Evolutionary conservation across 2,113 vertebrate species (phyloP), one percentile per base, ranked within the genome.

Genomic region (Melanostigma gelatinosum): DNA sequence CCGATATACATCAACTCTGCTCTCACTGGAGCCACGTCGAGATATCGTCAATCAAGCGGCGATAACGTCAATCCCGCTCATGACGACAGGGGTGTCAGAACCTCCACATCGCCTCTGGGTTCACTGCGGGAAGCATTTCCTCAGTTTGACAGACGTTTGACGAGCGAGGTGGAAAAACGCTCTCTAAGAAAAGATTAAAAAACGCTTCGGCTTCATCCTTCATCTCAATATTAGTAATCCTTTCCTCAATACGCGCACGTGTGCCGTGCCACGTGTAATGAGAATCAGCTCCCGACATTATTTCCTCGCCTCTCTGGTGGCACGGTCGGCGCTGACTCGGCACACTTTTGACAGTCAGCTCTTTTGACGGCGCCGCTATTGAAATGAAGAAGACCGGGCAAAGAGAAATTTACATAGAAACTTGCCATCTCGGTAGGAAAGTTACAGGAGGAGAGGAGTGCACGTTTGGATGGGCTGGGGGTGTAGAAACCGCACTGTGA

Each of bases 351-450:
- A 80, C 81, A 82, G 82, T 89, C 84, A 72, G 83, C 90, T 85
- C 63, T 86, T 86, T 86, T 87, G 83, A 88, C 78, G 5, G 73
- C 0, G 58, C 70, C 46, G 70, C 74, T 81, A 81, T 84, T 83
- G 86, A 89, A 89, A 93, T 87, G 65, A 76, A 87, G 77, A 80
- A 2, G 64, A 75, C 16, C 10, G 32, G 50, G 48, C 58, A 69
- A 79, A 69, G 50, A 0, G 44, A 73, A 34, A 93, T 91, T 92
- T 88, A 77, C 88, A 89, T 89, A 27, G 58, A 87, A 85, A 89
- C 89, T 75, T 84, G 87, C 85, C 29, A 1, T 50, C 75, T 79
- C 44, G 3, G 85, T 82, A 70, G 83, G 82, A 91, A 89, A 85
- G 85, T 82, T 85, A 79, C 27, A 38, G 44, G 24, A 64, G 71